phyloP scores from a whole-genome alignment of 2,797 vertebrate genomes.

The Dryobates pubescens region DNA sequence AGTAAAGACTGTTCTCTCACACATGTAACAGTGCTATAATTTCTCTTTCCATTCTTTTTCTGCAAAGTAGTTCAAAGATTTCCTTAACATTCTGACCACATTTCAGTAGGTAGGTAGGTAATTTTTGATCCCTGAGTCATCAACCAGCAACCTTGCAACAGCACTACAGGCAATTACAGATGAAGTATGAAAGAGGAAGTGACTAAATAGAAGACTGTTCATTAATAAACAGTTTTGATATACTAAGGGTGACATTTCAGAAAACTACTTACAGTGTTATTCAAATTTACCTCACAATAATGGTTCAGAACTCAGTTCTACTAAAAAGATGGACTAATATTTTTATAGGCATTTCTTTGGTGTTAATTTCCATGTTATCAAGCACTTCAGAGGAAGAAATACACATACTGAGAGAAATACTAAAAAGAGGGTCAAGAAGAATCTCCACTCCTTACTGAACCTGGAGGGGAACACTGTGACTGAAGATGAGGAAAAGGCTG shows the following conservation, averaged over 20 bases:
- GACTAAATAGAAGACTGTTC: neutral
- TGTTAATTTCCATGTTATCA: neutral
- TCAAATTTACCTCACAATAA: constrained; percentile 12
- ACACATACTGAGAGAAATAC: neutral
- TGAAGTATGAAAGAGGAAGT: neutral
- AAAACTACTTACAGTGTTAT: neutral
- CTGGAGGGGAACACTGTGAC: no score
- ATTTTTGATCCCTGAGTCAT: neutral
- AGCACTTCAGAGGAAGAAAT: neutral
- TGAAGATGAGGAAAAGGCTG: no score
- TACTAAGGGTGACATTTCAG: neutral
- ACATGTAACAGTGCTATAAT: neutral
- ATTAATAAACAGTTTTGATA: neutral
- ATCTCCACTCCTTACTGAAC: no score
- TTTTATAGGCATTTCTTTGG: neutral
- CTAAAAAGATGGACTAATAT: neutral
- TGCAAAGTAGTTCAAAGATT: neutral
- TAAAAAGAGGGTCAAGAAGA: no score
- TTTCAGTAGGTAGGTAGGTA: neutral
- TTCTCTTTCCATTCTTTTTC: neutral
- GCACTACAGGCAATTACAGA: neutral
- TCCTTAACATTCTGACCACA: neutral
- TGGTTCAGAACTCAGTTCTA: neutral
- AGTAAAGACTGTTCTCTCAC: neutral
- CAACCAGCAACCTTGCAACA: neutral